Base-by-base conservation (phyloP, 2,888 invertebrate species). In the Portevinia maculata region DNA sequence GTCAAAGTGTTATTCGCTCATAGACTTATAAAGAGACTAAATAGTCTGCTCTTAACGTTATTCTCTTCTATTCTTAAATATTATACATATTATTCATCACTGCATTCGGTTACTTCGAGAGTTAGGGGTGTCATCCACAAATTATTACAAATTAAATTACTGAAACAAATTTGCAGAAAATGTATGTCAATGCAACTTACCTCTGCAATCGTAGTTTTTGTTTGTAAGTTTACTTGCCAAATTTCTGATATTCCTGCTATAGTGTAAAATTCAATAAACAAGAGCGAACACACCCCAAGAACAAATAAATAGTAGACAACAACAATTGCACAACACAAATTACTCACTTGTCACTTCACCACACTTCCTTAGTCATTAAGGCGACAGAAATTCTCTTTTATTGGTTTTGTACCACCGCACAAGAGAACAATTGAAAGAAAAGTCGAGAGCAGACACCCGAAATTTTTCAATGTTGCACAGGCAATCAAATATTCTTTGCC, bases 221-320 rank as follows among this genome's bases (percentile, higher is more conserved):
- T 19, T 50, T 17, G 15, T 3, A 50, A 34, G 13, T 50, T 17
- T 4, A 34, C 34, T 57, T 13, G n/a, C 60, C 41, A 34, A 62
- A 52, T 48, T n/a, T n/a, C n/a, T n/a, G n/a, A n/a, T n/a, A n/a
- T n/a, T n/a, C n/a, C n/a, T n/a, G n/a, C n/a, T n/a, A n/a, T 57
- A 41, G 21, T 81, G 83, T 71, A 78, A 83, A 83, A 83, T 78
- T 83, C 78, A 62, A 83, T 83, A 83, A 83, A 76, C 78, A 83
- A 83, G 83, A 83, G 83, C 71, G 71, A 83, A 83, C 83, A 83
- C 83, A 83, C 83, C 83, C 83, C 83, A 55, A 24, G 24, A 5
- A 76, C n/a, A 62, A 73, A 78, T 65, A 71, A 55, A 34, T 62
- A 64, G 55, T 62, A 64, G 55, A 65, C 64, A 74, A 74, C 73